phyloP scores from a whole-genome alignment of 2,888 invertebrate species.

The Palloptera scutellata region DNA sequence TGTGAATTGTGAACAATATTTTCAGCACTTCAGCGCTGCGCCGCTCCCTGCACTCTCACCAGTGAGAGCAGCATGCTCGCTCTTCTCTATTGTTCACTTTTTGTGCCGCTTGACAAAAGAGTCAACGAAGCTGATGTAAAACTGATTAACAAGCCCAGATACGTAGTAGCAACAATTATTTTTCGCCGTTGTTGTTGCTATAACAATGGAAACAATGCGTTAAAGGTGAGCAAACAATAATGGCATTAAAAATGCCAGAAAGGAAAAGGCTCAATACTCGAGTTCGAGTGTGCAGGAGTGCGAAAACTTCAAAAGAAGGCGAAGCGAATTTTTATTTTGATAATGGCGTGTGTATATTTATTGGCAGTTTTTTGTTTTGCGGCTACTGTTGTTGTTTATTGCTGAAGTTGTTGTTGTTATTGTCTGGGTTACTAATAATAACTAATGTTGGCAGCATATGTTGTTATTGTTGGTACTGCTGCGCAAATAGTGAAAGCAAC shows the following conservation, averaged over 20 bases:
- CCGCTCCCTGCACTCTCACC: slow-evolving; percentile 24
- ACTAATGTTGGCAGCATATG: slow-evolving; percentile 5
- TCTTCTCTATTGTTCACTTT: slow-evolving; percentile 15
- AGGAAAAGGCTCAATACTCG: slow-evolving; percentile 18
- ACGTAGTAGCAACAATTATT: slow-evolving; percentile 42
- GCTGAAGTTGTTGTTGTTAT: neutral
- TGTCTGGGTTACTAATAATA: neutral
- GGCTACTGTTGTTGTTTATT: slow-evolving; percentile 4
- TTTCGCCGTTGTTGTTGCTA: slow-evolving; percentile 43
- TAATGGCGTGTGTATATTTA: slow-evolving; percentile 2
- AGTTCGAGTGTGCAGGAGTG: slow-evolving; percentile 23
- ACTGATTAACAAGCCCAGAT: slow-evolving; percentile 46
- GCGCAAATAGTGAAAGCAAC: slow-evolving; percentile 12
- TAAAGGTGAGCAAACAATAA: neutral
- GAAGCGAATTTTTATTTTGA: neutral
- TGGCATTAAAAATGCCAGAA: too few relatives aligned
- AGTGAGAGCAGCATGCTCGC: slow-evolving; percentile 10
- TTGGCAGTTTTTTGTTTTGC: neutral
- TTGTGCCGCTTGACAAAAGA: slow-evolving; percentile 37
- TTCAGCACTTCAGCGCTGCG: neutral
- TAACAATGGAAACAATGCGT: slow-evolving; percentile 49
- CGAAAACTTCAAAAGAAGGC: neutral
- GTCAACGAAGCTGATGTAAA: slow-evolving; percentile 48
- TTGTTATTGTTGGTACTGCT: slow-evolving; percentile 9
- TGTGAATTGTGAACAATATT: slow-evolving; percentile 1